Base-by-base conservation (phyloP, 2,797 vertebrate species). In the Anabacerthia variegaticeps region DNA sequence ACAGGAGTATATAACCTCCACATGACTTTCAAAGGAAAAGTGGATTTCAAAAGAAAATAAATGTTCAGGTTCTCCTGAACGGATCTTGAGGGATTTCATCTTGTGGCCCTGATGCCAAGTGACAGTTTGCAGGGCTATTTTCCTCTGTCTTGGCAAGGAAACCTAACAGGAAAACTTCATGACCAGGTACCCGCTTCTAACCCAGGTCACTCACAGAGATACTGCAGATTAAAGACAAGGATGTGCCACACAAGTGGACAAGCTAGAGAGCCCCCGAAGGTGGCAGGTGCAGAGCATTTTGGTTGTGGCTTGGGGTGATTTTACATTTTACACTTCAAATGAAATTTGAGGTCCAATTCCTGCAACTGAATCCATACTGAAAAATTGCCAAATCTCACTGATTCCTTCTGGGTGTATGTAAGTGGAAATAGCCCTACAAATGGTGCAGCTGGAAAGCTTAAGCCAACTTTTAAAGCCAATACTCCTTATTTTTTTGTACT, bases 401-500 rank as follows among this genome's bases (percentile, higher is more conserved):
- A 34, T n/a, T n/a, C 39, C 10, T 73, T 91, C 17, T 26, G 27
- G 39, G 43, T 71, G 14, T 24, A 2, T 44, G 7, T 32, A 19
- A 59, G 26, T 11, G 51, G 30, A 61, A 93, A 7, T 0, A 48
- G 8, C 36, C 10, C 21, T 16, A 51, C 14, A 71, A 91, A 66
- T 32, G 5, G 5, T 52, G 34, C 49, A 66, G 4, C 11, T 72
- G 36, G 41, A 84, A 80, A 65, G 34, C 6, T 17, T 12, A 34
- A 63, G 4, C 16, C 55, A 21, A 85, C 62, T 4, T 54, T 74
- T n/a, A 21, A 82, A 54, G 10, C 20, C 13, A 63, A 55, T 32
- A 19, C 6, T 54, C 5, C 6, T 28, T 20, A n/a, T 0, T 2
- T 1, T 1, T 91, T 80, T 49, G 16, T 55, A 34, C n/a, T 23